phyloP scores from a whole-genome alignment of 53 echinoderm and acorn worm species.

The Echinometra lucunter region DNA sequence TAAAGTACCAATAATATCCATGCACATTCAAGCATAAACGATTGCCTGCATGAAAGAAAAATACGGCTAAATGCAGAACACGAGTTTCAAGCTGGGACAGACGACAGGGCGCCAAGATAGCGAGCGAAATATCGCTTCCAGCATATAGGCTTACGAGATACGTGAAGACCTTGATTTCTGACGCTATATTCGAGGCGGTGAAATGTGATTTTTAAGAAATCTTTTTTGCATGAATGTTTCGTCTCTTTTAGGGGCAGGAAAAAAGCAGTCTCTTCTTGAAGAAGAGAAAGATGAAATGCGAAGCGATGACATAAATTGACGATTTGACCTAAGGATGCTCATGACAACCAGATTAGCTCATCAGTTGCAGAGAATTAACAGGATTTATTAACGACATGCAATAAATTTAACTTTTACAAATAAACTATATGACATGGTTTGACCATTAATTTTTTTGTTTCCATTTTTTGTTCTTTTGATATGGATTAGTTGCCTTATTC shows the following conservation, averaged over 20 bases:
- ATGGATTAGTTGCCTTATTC: not conserved
- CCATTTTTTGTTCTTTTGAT: not conserved
- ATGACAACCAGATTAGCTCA: not conserved
- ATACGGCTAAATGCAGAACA: not conserved
- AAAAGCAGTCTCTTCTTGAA: not conserved
- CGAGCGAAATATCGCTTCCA: conserved; percentile 8
- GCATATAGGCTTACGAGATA: not conserved
- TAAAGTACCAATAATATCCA: not conserved
- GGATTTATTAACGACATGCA: not conserved
- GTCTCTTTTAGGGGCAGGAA: not conserved
- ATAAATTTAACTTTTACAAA: not conserved
- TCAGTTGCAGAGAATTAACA: not conserved
- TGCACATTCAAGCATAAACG: conserved; percentile 17
- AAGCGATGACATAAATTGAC: not conserved
- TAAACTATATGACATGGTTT: not conserved
- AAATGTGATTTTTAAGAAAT: not conserved
- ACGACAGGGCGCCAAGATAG: not conserved
- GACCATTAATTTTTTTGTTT: too few relatives aligned
- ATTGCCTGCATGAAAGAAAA: not conserved
- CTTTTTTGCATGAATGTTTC: not conserved
- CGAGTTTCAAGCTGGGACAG: not conserved
- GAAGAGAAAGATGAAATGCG: not conserved
- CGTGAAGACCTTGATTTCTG: not conserved
- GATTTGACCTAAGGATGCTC: not conserved
- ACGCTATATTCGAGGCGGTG: not conserved